A percentile compares a stretch with the other conserved stretches of the same genome.
These are phyloP conservation scores for Nesospiza acunhae DNA, from an alignment of 2,113 vertebrate genomes.

Conservation along the genomic window DNA sequence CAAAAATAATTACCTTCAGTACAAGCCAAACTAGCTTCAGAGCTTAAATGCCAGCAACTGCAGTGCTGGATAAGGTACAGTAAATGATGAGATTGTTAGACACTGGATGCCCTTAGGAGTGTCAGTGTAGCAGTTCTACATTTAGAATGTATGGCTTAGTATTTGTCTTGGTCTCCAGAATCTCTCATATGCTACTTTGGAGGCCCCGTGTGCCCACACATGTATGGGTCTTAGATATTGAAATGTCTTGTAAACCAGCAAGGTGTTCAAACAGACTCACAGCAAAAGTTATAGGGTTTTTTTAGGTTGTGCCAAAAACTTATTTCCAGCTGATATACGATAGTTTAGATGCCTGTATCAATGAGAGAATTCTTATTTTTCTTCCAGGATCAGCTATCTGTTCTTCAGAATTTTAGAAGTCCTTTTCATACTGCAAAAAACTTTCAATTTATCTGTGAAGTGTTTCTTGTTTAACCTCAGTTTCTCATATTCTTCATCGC, in stretches of 20 bases:
- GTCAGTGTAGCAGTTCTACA: not conserved
- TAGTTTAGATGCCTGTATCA: not conserved
- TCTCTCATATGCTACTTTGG: not conserved
- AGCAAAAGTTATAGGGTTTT: not conserved
- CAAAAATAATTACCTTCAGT: not conserved
- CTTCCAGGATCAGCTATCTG: not conserved
- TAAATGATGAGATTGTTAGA: not conserved
- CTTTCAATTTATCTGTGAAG: not conserved
- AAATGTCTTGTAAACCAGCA: not conserved
- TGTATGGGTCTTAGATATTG: not conserved
- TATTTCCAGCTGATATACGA: not conserved
- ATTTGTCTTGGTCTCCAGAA: not conserved
- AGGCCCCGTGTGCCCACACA: not conserved
- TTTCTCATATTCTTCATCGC: not conserved
- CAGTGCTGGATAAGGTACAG: not conserved
- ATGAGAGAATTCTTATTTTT: not conserved
- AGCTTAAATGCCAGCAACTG: not conserved
- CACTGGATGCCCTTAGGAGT: not conserved
- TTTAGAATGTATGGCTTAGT: not conserved
- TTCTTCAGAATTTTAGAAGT: not conserved
- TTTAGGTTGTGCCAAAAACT: not conserved
- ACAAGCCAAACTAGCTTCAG: not conserved
- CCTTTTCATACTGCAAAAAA: not conserved
- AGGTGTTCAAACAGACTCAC: not conserved
- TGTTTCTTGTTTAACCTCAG: not conserved